Evolutionary conservation across 1,140 invertebrate species (phyloP), one percentile per base, ranked within the genome.

Genomic region (Hydropsyche tenuis): DNA sequence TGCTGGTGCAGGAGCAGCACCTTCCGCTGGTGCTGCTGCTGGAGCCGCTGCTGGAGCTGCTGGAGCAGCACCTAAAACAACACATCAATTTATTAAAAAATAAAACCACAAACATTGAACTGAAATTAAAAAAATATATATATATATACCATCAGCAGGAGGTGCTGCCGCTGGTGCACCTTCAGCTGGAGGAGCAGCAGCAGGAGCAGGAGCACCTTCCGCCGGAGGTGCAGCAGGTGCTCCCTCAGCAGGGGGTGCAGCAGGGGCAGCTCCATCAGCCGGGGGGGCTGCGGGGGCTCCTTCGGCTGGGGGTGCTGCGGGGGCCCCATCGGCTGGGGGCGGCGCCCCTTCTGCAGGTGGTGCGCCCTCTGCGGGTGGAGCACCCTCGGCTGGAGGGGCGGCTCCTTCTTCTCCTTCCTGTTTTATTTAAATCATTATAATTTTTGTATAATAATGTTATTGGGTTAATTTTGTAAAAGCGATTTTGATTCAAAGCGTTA

Each of bases 381-480:
- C 76, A 14, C 74, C 78, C 27, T 78, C 78, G 27, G 76, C 75
- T 20, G 77, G 74, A 16, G 79, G 76, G 0, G 77, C 80, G 16
- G 75, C 78, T 22, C 78, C 79, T 69, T 76, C 79, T 66, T 18
- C 69, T 65, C 75, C 72, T 77, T 66, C 53, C n/a, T n/a, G n/a
- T n/a, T n/a, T n/a, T n/a, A n/a, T n/a, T n/a, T n/a, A n/a, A n/a
- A n/a, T n/a, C n/a, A n/a, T n/a, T n/a, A n/a, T n/a, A n/a, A n/a
- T n/a, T n/a, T n/a, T n/a, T n/a, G n/a, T n/a, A n/a, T n/a, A n/a
- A n/a, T n/a, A n/a, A n/a, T n/a, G n/a, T n/a, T n/a, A n/a, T n/a
- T n/a, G n/a, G n/a, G n/a, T n/a, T n/a, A n/a, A n/a, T n/a, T n/a
- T n/a, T n/a, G n/a, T n/a, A n/a, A n/a, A n/a, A n/a, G n/a, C n/a